A percentile compares a stretch with the other conserved stretches of the same genome.
These are phyloP conservation scores for Abscondita cerata DNA, from an alignment of 2,888 invertebrate species.

Conservation along the genomic window DNA sequence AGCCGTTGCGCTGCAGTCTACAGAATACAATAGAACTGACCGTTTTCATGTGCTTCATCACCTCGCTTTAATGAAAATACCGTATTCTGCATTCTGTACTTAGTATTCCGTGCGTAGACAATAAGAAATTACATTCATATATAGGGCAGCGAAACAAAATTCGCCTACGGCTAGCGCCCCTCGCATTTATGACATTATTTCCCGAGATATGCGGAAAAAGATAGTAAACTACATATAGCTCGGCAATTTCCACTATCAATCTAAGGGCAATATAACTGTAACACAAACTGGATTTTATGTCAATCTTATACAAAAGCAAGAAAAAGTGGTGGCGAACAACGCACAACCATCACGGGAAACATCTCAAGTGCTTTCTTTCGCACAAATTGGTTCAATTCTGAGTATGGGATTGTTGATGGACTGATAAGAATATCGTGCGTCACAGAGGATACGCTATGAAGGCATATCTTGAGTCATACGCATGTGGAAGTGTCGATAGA, in stretches of 20 bases:
- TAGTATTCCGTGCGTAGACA: constrained; percentile 38
- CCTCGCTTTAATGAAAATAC: constrained; percentile 58
- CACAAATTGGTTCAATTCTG: constrained; percentile 37
- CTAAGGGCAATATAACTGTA: constrained; percentile 33
- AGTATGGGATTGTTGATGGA: constrained; percentile 35
- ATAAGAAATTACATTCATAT: constrained; percentile 26
- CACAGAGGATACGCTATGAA: constrained; percentile 34
- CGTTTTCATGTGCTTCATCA: constrained; percentile 54
- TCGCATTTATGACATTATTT: constrained; percentile 32
- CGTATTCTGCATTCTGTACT: constrained; percentile 46
- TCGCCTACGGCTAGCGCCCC: constrained; percentile 12
- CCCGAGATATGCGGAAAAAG: constrained; percentile 25
- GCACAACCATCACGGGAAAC: constrained; percentile 27
- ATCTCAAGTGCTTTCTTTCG: constrained; percentile 32
- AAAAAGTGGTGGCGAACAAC: constrained; percentile 23
- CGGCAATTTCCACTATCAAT: constrained; percentile 36
- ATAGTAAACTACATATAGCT: constrained; percentile 26
- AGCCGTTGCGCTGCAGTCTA: constrained; percentile 51
- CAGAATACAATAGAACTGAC: constrained; percentile 51
- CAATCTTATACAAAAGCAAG: constrained; percentile 33
- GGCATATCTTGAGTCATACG: constrained; percentile 44
- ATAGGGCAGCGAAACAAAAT: constrained; percentile 11
- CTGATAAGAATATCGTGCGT: constrained; percentile 32
- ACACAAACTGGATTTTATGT: constrained; percentile 31
- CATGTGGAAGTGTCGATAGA: constrained; percentile 46